phyloP scores from a whole-genome alignment of 2,113 vertebrate species.

The Scomber colias region DNA sequence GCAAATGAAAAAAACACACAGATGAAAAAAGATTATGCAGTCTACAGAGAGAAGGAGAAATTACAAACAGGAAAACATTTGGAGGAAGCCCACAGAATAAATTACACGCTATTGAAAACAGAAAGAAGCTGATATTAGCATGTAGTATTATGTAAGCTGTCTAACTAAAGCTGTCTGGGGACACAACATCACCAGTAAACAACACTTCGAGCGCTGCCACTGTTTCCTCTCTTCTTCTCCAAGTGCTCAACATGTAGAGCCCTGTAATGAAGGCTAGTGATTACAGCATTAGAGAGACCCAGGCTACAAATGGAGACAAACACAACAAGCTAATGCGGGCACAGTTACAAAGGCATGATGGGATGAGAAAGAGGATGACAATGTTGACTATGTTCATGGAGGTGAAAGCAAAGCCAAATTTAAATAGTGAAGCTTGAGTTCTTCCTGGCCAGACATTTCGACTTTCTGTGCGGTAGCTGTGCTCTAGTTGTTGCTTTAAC shows the following conservation, averaged over 20 bases:
- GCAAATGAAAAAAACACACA: constrained; percentile 1
- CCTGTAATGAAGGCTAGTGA: constrained; percentile 85
- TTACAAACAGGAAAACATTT: not conserved
- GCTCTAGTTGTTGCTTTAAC: constrained; percentile 1
- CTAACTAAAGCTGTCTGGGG: constrained; percentile 51
- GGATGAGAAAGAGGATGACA: not conserved
- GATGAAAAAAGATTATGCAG: not conserved
- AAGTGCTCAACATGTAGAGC: constrained; percentile 61
- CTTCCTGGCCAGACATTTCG: constrained; percentile 17
- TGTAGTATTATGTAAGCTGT: constrained; percentile 71
- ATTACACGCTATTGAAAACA: not conserved
- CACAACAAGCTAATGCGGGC: not conserved
- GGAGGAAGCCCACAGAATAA: not conserved
- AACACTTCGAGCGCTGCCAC: constrained; percentile 74
- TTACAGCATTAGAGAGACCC: constrained; percentile 41
- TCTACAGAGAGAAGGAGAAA: not conserved
- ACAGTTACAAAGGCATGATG: not conserved
- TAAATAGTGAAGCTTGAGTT: constrained; percentile 14
- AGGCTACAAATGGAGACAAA: constrained; percentile 7
- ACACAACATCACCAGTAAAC: constrained; percentile 80
- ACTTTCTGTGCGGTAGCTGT: not conserved
- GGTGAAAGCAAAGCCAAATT: constrained; percentile 15
- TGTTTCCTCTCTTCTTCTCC: constrained; percentile 46
- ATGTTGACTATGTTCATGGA: not conserved
- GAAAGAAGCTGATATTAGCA: constrained; percentile 37